phyloP scores from a whole-genome alignment of 2,888 invertebrate genomes.

The Smittia sp. region DNA sequence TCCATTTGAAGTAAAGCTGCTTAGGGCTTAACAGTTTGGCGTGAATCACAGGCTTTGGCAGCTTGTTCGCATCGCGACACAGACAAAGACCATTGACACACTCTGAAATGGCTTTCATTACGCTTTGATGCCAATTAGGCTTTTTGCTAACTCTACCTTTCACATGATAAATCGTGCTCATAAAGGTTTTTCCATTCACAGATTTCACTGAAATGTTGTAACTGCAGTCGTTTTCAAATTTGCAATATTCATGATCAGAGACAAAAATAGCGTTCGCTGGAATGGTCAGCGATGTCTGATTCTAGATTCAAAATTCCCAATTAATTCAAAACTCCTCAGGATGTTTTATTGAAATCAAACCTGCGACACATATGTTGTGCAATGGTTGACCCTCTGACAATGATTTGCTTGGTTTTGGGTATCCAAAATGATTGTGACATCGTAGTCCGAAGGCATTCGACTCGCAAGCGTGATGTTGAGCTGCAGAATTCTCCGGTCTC shows the following conservation, averaged over 20 bases:
- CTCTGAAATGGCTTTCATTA: too few relatives aligned
- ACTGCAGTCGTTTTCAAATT: neutral
- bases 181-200: neutral
- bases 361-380: neutral
- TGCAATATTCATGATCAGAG: neutral
- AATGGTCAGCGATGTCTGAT: neutral
- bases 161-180: neutral
- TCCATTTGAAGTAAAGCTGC: conserved; percentile 47
- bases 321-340: neutral
- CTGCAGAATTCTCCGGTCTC: neutral
- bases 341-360: neutral
- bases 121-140: neutral
- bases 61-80: conserved; percentile 45
- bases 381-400: neutral
- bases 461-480: neutral
- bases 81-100: conserved; percentile 48
- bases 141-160: neutral
- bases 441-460: neutral
- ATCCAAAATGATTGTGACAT: neutral
- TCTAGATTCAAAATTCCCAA: neutral
- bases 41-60: conserved; percentile 46
- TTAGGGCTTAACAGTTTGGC: conserved; percentile 46
- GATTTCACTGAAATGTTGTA: conserved; percentile 2
- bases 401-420: neutral
- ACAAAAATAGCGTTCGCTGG: neutral